Evolutionary conservation across 2,888 invertebrate genomes (phyloP).

Genomic region (Suillia variegata): DNA sequence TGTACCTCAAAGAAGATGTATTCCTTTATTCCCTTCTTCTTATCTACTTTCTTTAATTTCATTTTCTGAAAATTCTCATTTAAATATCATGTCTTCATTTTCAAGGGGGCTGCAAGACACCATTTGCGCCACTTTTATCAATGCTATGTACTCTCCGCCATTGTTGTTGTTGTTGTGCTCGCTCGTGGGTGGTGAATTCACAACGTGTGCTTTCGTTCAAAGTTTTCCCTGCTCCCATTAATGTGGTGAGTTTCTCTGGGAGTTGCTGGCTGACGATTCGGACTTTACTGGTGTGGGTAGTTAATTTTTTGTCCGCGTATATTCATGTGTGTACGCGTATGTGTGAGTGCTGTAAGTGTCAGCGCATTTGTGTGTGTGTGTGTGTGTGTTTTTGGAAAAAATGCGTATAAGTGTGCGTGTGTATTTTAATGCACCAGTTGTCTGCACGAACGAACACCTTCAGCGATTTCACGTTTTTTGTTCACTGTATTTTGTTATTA

Average conservation of each 20-base stretch:
- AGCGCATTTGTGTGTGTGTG: neutral
- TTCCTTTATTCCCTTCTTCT: no score
- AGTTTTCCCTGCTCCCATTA: slow-evolving; percentile 13
- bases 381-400: slow-evolving; percentile 8
- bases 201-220: slow-evolving; percentile 1
- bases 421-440: slow-evolving; percentile 5
- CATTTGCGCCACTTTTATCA: no score
- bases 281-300: neutral
- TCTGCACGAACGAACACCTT: neutral
- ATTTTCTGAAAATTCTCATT: no score
- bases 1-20: no score
- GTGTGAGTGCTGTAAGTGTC: neutral
- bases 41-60: no score
- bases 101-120: no score
- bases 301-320: neutral
- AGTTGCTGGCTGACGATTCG: no score
- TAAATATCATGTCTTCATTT: no score
- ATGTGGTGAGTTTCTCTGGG: slow-evolving; percentile 15
- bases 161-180: no score
- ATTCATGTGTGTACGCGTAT: slow-evolving; percentile 2
- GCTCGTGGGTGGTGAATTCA: neutral
- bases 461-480: neutral
- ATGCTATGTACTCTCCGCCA: no score
- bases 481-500: no score
- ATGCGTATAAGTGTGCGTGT: no score